phyloP scores from a whole-genome alignment of 2,797 vertebrate genomes.

The Benthosema pterotum region DNA sequence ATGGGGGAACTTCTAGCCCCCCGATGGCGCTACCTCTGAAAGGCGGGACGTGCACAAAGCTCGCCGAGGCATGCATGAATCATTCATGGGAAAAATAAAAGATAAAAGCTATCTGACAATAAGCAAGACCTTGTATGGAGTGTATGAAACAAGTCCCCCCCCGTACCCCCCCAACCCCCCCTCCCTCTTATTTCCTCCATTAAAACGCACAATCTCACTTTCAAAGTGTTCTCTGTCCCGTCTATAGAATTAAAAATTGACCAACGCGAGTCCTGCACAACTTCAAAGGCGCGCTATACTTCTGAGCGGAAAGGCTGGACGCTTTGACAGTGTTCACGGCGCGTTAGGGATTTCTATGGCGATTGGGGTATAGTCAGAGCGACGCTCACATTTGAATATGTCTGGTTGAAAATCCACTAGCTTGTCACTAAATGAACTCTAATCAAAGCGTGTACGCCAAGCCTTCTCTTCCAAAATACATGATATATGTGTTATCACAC shows the following conservation, averaged over 20 bases:
- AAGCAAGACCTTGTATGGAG: slow-evolving; percentile 90
- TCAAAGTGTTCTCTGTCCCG: slow-evolving; percentile 86
- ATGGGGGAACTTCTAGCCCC: slow-evolving; percentile 87
- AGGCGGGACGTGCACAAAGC: slow-evolving; percentile 85
- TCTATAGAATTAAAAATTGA: slow-evolving; percentile 91
- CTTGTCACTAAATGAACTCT: slow-evolving; percentile 85
- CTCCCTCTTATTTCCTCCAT: slow-evolving; percentile 91
- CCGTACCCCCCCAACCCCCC: no score
- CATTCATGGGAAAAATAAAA: slow-evolving; percentile 95
- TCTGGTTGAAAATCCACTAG: slow-evolving; percentile 87
- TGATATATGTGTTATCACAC: slow-evolving; percentile 8
- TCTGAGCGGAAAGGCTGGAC: slow-evolving; percentile 88
- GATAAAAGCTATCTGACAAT: slow-evolving; percentile 94
- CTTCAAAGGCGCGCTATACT: slow-evolving; percentile 93
- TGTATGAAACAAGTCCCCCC: slow-evolving; percentile 89
- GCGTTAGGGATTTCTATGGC: slow-evolving; percentile 94
- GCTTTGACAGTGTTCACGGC: slow-evolving; percentile 92
- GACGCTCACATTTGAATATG: slow-evolving; percentile 88
- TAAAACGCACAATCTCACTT: slow-evolving; percentile 85
- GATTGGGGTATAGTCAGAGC: slow-evolving; percentile 81
- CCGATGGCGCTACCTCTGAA: slow-evolving; percentile 88
- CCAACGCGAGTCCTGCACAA: slow-evolving; percentile 88
- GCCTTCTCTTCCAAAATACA: slow-evolving; percentile 62
- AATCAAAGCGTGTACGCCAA: slow-evolving; percentile 85
- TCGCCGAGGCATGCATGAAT: slow-evolving; percentile 90